Conservation (phyloP, 2,113 vertebrate genomes). For the Polypterus bichir region DNA sequence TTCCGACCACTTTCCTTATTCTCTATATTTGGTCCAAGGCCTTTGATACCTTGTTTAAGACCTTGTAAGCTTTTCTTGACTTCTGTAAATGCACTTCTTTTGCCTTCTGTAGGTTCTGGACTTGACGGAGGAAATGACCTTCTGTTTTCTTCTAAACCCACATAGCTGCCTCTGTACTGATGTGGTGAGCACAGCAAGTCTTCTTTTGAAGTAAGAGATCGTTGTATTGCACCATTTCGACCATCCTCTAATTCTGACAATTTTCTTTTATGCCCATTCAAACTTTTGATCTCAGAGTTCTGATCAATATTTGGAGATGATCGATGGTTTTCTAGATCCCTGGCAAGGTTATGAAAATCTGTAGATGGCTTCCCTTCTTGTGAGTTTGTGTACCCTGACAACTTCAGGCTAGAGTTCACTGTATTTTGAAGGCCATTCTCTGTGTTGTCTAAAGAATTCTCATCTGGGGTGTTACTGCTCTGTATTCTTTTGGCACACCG, state of each 20-base stretch:
- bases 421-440: conserved; percentile 20
- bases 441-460: conserved; percentile 39
- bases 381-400: conserved; percentile 33
- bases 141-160: conserved; percentile 64
- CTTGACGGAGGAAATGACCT: conserved; percentile 58
- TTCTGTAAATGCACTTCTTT: conserved; percentile 88
- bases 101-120: conserved; percentile 57
- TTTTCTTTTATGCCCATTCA: conserved; percentile 62
- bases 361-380: conserved; percentile 71
- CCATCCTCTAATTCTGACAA: conserved; percentile 48
- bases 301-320: conserved; percentile 48
- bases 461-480: conserved; percentile 44
- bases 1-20: conserved; percentile 51
- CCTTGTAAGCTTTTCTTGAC: conserved; percentile 68
- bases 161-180: conserved; percentile 72
- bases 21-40: conserved; percentile 43
- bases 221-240: conserved; percentile 22
- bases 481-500: conserved; percentile 84
- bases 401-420: conserved; percentile 40
- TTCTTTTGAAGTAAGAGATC: conserved; percentile 58
- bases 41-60: conserved; percentile 45
- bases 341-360: conserved; percentile 87
- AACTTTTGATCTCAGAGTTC: conserved; percentile 55
- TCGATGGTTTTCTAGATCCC: conserved; percentile 76
- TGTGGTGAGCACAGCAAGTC: conserved; percentile 76